Evolutionary conservation across 2,888 invertebrate species (phyloP).

Genomic region (Zaprionus lineosus): DNA sequence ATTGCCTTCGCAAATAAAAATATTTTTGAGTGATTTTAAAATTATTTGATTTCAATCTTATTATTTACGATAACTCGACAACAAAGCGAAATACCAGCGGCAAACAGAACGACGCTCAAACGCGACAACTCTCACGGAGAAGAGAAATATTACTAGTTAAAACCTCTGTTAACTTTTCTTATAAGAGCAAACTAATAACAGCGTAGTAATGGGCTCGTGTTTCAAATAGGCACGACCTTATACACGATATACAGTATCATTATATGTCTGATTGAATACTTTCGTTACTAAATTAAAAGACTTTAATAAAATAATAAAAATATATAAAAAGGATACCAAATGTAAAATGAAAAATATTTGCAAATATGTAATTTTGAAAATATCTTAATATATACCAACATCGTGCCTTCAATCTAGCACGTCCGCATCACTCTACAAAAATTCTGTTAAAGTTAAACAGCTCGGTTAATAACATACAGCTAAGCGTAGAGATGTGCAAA

Average conservation of each 20-base stretch:
- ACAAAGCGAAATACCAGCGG: constrained; percentile 48
- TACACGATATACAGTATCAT: neutral
- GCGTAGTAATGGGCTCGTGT: constrained; percentile 25
- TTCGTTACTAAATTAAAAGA: neutral
- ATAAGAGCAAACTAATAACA: constrained; percentile 45
- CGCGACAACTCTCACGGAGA: constrained; percentile 48
- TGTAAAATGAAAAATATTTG: too few species aligned
- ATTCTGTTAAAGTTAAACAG: too few species aligned
- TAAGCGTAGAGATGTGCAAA: too few species aligned
- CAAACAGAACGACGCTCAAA: constrained; percentile 37
- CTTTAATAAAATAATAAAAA: too few species aligned
- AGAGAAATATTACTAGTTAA: constrained; percentile 43
- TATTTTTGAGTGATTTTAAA: constrained; percentile 25
- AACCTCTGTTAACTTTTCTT: constrained; percentile 50
- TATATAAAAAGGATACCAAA: too few species aligned
- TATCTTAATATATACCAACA: too few species aligned
- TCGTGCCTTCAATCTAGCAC: too few species aligned
- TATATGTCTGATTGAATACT: neutral
- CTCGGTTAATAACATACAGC: too few species aligned
- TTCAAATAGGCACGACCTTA: constrained; percentile 17
- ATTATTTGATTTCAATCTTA: constrained; percentile 40
- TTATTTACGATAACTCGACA: constrained; percentile 50
- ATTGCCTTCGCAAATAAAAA: constrained; percentile 18
- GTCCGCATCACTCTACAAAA: too few species aligned
- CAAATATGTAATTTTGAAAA: too few species aligned